Evolutionary conservation across 2,797 vertebrate genomes (phyloP), one percentile per base, ranked within the genome.

Genomic region (Premnoplex brunnescens): DNA sequence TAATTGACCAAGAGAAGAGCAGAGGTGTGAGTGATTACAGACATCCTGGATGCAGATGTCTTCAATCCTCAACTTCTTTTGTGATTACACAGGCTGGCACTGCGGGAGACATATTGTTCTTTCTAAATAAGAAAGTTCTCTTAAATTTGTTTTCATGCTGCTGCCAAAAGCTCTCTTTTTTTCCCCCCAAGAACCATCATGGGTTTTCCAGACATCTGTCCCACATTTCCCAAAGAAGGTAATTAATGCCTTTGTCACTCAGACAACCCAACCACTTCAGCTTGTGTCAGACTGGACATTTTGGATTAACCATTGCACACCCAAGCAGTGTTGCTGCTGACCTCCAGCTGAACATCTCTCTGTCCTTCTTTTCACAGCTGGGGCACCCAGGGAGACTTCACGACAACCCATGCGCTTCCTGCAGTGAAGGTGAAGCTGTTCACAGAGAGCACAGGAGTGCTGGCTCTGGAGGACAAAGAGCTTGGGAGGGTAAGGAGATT

Each of bases 371-470:
- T 97, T 94, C 97, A 91, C 98, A 99, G 99, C 67, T 99, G 99
- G 99, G 99, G 99, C 23, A 99, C 99, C 85, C 99, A 99, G 97
- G 99, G 99, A 46, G 99, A 99, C 97, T 99, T 99, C 97, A 99
- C 98, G 1, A 99, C 99, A 24, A 99, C 99, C 19, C 99, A 99
- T 1, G 99, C 99, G 0, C 98, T 99, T 72, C 99, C 99, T 36
- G 99, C 99, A 20, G 99, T 99, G 92, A 99, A 99, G 97, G 99
- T 99, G 96, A 99, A 99, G 97, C 98, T 99, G 77, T 99, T 99
- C 95, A 99, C 99, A 0, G 99, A 99, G 96, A 99, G 99, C 97
- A 99, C 99, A 0, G 99, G 99, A 4, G 99, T 99, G 64, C 93
- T 99, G 97, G 99, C 99, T 48, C 97, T 99, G 97, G 99, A 99